Conservation (phyloP, 2,113 vertebrate genomes). For the Verasper variegatus region DNA sequence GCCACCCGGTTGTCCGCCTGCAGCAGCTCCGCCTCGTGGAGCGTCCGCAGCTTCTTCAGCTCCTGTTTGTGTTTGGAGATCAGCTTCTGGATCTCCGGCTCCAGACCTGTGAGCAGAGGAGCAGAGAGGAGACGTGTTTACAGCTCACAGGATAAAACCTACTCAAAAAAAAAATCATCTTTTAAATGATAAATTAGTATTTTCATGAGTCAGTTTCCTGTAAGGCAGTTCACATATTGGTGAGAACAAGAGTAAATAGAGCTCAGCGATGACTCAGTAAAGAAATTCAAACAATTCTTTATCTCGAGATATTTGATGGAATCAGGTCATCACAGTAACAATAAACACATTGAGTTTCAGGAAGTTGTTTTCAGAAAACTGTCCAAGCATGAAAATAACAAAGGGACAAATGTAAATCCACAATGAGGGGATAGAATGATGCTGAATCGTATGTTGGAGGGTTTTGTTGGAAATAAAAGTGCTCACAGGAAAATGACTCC, state of each 20-base stretch:
- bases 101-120: slow-evolving; percentile 85
- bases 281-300: neutral
- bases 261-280: neutral
- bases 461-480: too few relatives aligned
- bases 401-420: too few relatives aligned
- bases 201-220: neutral
- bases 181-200: neutral
- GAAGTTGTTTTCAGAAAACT: too few relatives aligned
- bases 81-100: slow-evolving; percentile 96
- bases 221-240: neutral
- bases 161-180: too few relatives aligned
- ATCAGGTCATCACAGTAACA: too few relatives aligned
- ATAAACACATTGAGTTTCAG: too few relatives aligned
- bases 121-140: neutral
- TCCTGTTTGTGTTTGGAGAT: slow-evolving; percentile 92
- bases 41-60: slow-evolving; percentile 86
- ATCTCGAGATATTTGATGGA: too few relatives aligned
- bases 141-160: neutral
- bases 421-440: neutral
- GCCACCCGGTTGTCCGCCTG: slow-evolving; percentile 87
- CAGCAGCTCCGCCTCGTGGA: slow-evolving; percentile 92
- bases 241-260: too few relatives aligned
- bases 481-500: neutral
- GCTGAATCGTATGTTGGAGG: too few relatives aligned
- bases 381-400: too few relatives aligned